Conservation (phyloP, 37 sponge, comb jelly and placozoan genomes). For the Beroe forskalii region DNA sequence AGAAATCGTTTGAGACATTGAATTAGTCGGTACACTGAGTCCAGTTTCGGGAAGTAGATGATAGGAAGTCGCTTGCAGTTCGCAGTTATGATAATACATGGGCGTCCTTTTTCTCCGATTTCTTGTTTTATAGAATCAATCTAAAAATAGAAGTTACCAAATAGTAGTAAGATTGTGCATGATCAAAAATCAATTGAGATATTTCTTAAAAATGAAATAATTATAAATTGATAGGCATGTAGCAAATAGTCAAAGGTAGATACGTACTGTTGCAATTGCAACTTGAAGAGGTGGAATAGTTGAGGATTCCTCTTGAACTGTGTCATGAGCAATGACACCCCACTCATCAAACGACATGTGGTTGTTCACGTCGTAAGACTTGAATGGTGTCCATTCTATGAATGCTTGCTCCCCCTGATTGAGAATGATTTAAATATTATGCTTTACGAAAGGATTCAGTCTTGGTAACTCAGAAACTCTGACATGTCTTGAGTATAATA, state of each 20-base stretch:
- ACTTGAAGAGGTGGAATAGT: neutral
- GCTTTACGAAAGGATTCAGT: neutral
- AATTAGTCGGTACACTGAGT: slow-evolving; percentile 17
- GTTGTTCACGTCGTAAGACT: slow-evolving; percentile 39
- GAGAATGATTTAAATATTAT: no score
- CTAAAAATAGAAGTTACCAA: neutral
- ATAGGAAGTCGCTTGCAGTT: neutral
- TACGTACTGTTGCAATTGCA: slow-evolving; percentile 12
- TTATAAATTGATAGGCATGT: no score
- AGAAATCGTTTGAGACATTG: slow-evolving; percentile 33
- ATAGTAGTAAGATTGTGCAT: no score
- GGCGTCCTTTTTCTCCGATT: slow-evolving; percentile 7
- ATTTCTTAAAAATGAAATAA: neutral
- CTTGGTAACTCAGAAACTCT: neutral
- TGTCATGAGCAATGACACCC: slow-evolving; percentile 44
- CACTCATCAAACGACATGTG: slow-evolving; percentile 61
- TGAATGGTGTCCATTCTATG: slow-evolving; percentile 44
- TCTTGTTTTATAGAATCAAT: slow-evolving; percentile 46
- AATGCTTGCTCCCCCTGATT: slow-evolving; percentile 7
- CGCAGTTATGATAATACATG: neutral
- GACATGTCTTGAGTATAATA: no score
- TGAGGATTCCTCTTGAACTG: neutral
- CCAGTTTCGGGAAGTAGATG: slow-evolving; percentile 41
- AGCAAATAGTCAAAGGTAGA: no score
- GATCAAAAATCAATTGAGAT: slow-evolving; percentile 9